Percentiles rank a stretch among this genome's conserved stretches.
These are phyloP conservation scores for Muscidifurax raptorellus DNA, from an alignment of 1,140 invertebrate species.

Conservation along the genomic window DNA sequence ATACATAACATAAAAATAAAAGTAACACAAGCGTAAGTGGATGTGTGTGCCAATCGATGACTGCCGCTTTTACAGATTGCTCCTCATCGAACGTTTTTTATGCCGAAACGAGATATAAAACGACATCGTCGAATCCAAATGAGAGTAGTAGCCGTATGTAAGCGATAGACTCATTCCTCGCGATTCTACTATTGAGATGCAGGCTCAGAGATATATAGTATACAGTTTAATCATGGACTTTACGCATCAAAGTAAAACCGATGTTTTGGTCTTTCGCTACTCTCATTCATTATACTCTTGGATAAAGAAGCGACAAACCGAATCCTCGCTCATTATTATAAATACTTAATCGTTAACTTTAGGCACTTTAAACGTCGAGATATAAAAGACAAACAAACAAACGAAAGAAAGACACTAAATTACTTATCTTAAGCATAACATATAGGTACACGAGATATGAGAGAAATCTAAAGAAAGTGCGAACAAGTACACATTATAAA, in stretches of 20 bases:
- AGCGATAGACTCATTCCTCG: slow-evolving; percentile 17
- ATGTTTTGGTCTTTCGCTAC: not conserved
- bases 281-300: not conserved
- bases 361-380: not conserved
- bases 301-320: not conserved
- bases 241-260: not conserved
- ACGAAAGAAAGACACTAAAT: slow-evolving; percentile 22
- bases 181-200: not conserved
- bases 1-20: not conserved
- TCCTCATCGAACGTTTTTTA: slow-evolving; percentile 8
- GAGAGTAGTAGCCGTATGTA: not conserved
- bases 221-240: not conserved
- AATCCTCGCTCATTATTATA: not conserved
- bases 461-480: slow-evolving; percentile 5
- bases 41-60: slow-evolving; percentile 26
- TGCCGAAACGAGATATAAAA: not conserved
- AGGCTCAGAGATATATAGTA: not conserved
- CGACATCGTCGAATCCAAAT: not conserved
- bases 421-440: not conserved
- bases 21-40: not conserved
- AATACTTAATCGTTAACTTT: slow-evolving; percentile 2
- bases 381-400: not conserved
- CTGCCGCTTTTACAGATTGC: slow-evolving; percentile 19
- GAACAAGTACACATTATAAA: not conserved
- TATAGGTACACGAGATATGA: not conserved